Evolutionary conservation across 2,113 vertebrate genomes (phyloP).

Genomic region (Sciurus niger): DNA sequence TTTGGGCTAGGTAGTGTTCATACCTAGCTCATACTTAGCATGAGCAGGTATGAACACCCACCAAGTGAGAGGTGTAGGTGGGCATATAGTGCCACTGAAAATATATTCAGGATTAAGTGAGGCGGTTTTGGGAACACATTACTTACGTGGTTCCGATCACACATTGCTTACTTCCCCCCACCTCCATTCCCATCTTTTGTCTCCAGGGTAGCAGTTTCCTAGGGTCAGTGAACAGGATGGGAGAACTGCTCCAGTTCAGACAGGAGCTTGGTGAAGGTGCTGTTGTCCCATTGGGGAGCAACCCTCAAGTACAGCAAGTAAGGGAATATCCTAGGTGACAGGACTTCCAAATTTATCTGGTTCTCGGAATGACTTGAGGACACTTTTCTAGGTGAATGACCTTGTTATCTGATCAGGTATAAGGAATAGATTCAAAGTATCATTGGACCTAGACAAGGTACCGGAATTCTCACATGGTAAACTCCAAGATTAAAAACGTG

Average conservation of each 20-base stretch:
- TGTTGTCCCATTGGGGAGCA: background rate
- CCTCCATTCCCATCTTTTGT: background rate
- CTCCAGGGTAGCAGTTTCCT: background rate
- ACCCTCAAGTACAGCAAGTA: background rate
- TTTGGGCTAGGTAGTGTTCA: no score
- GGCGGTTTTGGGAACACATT: background rate
- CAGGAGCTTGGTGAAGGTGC: background rate
- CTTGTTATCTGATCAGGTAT: background rate
- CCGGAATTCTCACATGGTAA: no score
- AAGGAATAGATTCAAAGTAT: background rate
- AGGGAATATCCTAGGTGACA: background rate
- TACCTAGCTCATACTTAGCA: no score
- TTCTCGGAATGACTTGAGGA: background rate
- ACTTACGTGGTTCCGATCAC: background rate
- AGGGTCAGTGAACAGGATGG: background rate
- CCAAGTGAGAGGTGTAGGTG: background rate
- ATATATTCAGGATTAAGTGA: background rate
- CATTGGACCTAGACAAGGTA: background rate
- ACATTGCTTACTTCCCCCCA: background rate
- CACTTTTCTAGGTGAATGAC: background rate
- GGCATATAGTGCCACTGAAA: background rate
- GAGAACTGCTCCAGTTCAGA: background rate
- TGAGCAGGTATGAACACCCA: background rate
- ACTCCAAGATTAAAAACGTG: background rate
- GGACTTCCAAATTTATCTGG: background rate